Evolutionary conservation across 2,797 vertebrate genomes (phyloP).

Genomic region (Oreonectes daqikongensis): DNA sequence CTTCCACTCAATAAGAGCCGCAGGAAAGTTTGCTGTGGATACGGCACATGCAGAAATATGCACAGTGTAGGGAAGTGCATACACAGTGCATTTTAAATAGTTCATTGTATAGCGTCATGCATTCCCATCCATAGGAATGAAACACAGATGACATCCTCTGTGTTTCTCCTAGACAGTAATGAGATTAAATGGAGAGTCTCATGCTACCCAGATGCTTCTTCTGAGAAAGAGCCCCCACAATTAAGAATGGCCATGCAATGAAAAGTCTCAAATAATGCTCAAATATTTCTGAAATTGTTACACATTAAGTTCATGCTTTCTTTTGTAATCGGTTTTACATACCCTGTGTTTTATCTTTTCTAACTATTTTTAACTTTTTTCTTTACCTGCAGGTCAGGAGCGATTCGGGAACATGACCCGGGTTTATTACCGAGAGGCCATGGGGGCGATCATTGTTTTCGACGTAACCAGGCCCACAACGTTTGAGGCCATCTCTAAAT

Average conservation of each 20-base stretch:
- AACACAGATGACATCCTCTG: not conserved
- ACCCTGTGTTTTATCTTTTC: not conserved
- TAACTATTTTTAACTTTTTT: not conserved
- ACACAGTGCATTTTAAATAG: not conserved
- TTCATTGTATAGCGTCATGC: not conserved
- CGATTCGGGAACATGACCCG: constrained; percentile 99
- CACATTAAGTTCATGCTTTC: too few species aligned
- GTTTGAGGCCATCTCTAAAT: constrained; percentile 94
- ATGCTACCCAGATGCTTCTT: not conserved
- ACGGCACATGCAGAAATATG: not conserved
- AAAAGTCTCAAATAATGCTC: not conserved
- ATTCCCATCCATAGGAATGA: not conserved
- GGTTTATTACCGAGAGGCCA: constrained; percentile 97
- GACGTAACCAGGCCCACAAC: constrained; percentile 92
- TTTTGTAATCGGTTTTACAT: not conserved
- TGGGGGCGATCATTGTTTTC: constrained; percentile 96
- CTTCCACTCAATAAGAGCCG: not conserved
- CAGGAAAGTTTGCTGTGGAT: constrained; percentile 25
- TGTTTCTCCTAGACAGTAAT: not conserved
- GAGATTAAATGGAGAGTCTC: not conserved
- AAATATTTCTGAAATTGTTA: not conserved
- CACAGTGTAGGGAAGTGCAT: not conserved
- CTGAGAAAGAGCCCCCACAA: not conserved
- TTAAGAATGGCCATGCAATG: not conserved
- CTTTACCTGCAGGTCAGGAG: constrained; percentile 85